Percentiles rank a stretch among this genome's conserved stretches.
Conservation (phyloP, 2,797 vertebrate species). For the Nyctibius grandis region DNA sequence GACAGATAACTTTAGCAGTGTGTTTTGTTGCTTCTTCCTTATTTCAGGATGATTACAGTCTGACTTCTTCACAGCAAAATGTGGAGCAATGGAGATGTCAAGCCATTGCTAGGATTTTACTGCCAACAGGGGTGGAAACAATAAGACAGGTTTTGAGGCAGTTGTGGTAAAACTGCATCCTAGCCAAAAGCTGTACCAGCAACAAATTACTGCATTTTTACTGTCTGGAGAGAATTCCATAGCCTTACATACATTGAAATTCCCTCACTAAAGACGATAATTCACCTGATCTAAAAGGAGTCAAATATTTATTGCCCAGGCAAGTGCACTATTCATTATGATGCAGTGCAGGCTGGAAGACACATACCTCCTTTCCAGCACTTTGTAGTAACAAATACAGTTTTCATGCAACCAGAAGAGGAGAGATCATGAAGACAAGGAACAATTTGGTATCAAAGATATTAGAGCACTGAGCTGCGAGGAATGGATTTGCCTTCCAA, state of each 20-base stretch:
- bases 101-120: neutral
- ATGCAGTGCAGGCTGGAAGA: neutral
- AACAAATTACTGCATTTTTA: neutral
- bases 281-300: neutral
- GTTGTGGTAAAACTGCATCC: neutral
- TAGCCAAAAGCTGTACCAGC: neutral
- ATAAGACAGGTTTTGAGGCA: neutral
- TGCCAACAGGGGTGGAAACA: neutral
- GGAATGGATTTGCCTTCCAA: neutral
- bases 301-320: neutral
- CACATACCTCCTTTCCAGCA: neutral
- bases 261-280: neutral
- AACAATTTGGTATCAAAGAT: neutral
- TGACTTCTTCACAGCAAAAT: neutral
- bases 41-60: neutral
- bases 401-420: neutral
- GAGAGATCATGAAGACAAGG: neutral
- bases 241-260: neutral
- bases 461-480: neutral
- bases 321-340: neutral
- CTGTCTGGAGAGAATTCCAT: neutral
- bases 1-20: neutral
- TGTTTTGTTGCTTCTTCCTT: neutral
- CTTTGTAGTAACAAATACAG: neutral
- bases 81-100: neutral